phyloP scores from a whole-genome alignment of 2,113 vertebrate genomes.

The Gallinago media region DNA sequence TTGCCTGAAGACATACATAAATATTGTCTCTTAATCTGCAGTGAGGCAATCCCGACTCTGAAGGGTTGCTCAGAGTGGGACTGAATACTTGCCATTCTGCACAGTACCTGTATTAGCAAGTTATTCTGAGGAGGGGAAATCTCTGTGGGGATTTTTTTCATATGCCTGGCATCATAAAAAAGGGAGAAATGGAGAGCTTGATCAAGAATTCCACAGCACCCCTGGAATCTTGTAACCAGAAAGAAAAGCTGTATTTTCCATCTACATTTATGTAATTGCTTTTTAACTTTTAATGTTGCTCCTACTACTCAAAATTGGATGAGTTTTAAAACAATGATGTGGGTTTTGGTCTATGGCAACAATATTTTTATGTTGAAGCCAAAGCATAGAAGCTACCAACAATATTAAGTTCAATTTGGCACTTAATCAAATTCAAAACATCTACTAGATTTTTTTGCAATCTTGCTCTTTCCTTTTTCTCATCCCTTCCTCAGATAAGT shows the following conservation, averaged over 20 bases:
- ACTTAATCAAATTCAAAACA: neutral
- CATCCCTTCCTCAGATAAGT: neutral
- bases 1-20: neutral
- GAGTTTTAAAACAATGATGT: neutral
- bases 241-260: neutral
- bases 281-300: neutral
- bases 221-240: neutral
- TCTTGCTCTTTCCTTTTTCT: neutral
- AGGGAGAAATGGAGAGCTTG: neutral
- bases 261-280: neutral
- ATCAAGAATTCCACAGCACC: neutral
- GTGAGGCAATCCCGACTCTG: neutral
- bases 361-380: neutral
- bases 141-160: neutral
- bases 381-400: neutral
- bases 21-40: neutral
- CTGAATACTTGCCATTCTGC: neutral
- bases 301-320: neutral
- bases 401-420: neutral
- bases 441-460: neutral
- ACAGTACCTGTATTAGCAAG: neutral
- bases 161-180: neutral
- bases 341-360: neutral
- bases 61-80: neutral
- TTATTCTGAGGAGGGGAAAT: neutral